Evolutionary conservation across 2,113 vertebrate species (phyloP).

Genomic region (Neomonachus schauinslandi): DNA sequence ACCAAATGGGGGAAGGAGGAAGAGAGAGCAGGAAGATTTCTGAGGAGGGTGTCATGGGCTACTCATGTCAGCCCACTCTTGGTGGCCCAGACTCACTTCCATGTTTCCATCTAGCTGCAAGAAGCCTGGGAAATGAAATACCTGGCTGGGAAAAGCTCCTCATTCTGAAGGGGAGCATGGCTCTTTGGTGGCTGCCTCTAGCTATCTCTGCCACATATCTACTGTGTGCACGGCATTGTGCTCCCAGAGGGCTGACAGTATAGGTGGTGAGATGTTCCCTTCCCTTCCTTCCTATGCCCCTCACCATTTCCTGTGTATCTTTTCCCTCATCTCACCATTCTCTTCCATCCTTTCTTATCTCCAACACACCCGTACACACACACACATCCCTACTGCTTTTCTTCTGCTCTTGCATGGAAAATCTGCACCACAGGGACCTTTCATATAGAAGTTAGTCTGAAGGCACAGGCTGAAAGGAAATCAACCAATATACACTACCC

Average conservation of each 20-base stretch:
- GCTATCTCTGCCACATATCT: not conserved
- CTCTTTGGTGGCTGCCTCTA: not conserved
- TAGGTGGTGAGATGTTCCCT: not conserved
- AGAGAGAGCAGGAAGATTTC: not conserved
- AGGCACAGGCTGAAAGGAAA: not conserved
- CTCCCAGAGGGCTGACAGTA: not conserved
- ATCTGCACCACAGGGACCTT: not conserved
- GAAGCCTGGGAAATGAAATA: not conserved
- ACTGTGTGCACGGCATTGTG: not conserved
- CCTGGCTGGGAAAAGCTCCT: not conserved
- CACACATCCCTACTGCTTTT: not conserved
- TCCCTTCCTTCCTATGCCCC: not conserved
- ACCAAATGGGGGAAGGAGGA: not conserved
- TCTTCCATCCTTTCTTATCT: not conserved
- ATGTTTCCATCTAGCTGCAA: not conserved
- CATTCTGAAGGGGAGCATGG: not conserved
- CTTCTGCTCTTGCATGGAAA: not conserved
- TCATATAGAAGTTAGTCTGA: not conserved
- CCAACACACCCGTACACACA: not conserved
- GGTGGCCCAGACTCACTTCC: not conserved
- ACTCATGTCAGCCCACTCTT: not conserved
- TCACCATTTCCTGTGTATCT: not conserved
- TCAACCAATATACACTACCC: no score
- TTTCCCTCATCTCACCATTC: not conserved
- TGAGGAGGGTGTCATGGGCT: not conserved